Conservation (phyloP, 2,113 vertebrate species). For the Caloenas nicobarica region DNA sequence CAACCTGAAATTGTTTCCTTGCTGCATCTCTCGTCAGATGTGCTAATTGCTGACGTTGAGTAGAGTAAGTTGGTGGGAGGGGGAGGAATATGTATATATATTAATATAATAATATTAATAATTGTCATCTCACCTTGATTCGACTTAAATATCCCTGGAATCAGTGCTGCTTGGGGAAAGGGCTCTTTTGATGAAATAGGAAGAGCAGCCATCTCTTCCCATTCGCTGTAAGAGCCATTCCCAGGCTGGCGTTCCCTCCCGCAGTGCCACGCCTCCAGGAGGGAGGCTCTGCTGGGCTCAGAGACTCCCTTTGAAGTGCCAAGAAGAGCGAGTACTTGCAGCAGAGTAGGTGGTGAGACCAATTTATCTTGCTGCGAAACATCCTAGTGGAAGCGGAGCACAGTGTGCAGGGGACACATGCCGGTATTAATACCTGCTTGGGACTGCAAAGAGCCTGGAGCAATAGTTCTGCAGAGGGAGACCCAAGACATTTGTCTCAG, state of each 20-base stretch:
- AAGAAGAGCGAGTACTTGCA: background rate
- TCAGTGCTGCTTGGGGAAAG: background rate
- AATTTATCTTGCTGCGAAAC: slow-evolving; percentile 12
- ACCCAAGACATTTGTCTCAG: background rate
- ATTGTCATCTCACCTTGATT: background rate
- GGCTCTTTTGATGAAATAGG: background rate
- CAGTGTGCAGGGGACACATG: background rate
- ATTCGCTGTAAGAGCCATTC: background rate
- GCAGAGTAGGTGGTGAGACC: background rate
- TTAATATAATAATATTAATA: background rate
- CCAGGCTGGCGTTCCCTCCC: background rate
- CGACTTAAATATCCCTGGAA: background rate
- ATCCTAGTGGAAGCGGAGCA: background rate
- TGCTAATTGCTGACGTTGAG: background rate
- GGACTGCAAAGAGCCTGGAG: slow-evolving; percentile 16
- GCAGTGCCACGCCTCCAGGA: slow-evolving; percentile 11
- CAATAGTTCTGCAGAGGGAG: background rate
- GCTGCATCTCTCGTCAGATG: background rate
- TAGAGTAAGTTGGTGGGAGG: background rate
- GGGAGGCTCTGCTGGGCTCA: background rate
- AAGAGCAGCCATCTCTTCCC: background rate
- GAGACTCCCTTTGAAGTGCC: background rate
- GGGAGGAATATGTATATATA: background rate
- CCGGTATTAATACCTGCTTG: background rate
- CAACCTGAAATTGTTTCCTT: slow-evolving; percentile 1